phyloP scores from a whole-genome alignment of 2,113 vertebrate species.

The Sterrhoptilus dennistouni region DNA sequence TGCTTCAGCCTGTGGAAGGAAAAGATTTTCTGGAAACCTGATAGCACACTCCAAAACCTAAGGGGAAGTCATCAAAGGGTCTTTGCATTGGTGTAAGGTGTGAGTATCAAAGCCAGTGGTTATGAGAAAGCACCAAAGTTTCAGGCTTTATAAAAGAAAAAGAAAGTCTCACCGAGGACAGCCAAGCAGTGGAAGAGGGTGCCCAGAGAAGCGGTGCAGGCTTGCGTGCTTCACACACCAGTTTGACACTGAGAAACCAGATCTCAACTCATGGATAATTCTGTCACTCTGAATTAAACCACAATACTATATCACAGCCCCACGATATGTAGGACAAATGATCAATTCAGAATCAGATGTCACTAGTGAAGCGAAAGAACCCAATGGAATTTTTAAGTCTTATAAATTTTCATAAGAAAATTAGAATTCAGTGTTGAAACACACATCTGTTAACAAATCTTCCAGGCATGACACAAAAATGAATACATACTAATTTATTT shows the following conservation, averaged over 20 bases:
- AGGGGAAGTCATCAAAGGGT: not conserved
- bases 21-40: not conserved
- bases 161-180: not conserved
- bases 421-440: not conserved
- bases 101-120: not conserved
- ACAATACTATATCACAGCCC: not conserved
- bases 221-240: not conserved
- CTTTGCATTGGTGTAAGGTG: not conserved
- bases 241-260: not conserved
- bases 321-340: not conserved
- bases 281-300: not conserved
- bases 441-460: not conserved
- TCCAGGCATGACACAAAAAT: not conserved
- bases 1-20: not conserved
- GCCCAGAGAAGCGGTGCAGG: not conserved
- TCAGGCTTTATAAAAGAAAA: not conserved
- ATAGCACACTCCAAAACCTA: rapidly evolving
- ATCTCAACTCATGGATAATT: not conserved
- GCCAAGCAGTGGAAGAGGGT: rapidly evolving
- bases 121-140: not conserved
- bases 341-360: not conserved
- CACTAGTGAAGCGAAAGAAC: not conserved
- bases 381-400: rapidly evolving
- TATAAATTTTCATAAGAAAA: not conserved
- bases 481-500: not conserved